Evolutionary conservation across 2,113 vertebrate species (phyloP), one percentile per base, ranked within the genome.

Genomic region (Felis catus): DNA sequence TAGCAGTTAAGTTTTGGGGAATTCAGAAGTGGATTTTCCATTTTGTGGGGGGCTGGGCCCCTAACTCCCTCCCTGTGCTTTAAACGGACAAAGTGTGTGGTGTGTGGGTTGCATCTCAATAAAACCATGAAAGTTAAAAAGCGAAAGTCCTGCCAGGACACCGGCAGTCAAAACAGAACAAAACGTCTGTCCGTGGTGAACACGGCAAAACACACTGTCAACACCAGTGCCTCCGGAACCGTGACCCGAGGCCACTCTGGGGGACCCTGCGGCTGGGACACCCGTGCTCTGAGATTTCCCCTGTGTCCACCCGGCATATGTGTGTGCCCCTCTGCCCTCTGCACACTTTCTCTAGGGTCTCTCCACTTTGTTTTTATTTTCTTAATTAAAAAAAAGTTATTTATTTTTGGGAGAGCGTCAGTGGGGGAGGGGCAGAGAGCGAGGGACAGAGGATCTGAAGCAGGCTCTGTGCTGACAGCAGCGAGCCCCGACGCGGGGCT

Each of bases 171-270:
- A 76, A 91, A 45, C 14, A 70, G 73, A 61, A 29, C 4, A 48
- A 31, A 63, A n/a, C 3, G 12, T 36, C 31, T 31, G 4, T 14
- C 11, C n/a, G 2, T 0, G 16, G 25, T 74, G 53, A 61, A 63
- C 0, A 3, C 39, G 48, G 51, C 84, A 14, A 18, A 11, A 11
- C 15, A 7, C 1, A 1, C 5, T 2, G 29, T 4, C 9, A 31
- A 33, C 4, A 15, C 10, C 14, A 13, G 10, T 0, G 1, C 23
- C 14, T 11, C 11, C 0, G 3, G 39, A 55, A 14, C 9, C 0
- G 4, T 4, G 36, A 36, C 27, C 9, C 2, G 14, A 0, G 0
- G 10, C 11, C 33, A 1, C 1, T 5, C 21, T 3, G 1, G 9
- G 9, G 78, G 3, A 23, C 29, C 23, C 29, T 1, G 27, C 4